phyloP scores from a whole-genome alignment of 2,113 vertebrate genomes.

The Percina caprodes region DNA sequence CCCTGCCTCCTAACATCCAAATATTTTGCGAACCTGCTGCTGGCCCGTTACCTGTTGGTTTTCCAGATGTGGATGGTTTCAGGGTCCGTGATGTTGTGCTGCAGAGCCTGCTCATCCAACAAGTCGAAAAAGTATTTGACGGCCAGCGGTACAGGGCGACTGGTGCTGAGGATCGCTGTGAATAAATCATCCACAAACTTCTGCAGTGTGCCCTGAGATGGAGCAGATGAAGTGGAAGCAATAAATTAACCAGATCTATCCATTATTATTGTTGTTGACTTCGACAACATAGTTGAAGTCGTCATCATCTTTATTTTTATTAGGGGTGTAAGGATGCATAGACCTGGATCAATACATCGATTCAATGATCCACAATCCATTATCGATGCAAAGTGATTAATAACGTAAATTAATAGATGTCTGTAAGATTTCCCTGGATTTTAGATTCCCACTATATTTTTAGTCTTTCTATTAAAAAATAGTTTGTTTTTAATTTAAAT shows the following conservation, averaged over 20 bases:
- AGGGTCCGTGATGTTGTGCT: slow-evolving; percentile 91
- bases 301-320: no score
- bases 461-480: no score
- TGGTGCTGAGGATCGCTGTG: slow-evolving; percentile 95
- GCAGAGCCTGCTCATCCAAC: slow-evolving; percentile 93
- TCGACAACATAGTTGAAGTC: no score
- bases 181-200: slow-evolving; percentile 98
- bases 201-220: slow-evolving; percentile 92
- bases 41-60: slow-evolving; percentile 91
- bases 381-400: no score
- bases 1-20: not conserved
- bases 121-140: slow-evolving; percentile 98
- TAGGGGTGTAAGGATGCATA: no score
- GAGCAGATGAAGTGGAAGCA: not conserved
- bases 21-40: not conserved
- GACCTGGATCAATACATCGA: no score
- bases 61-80: slow-evolving; percentile 99
- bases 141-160: slow-evolving; percentile 91
- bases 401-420: no score
- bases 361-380: no score
- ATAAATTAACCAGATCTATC: not conserved
- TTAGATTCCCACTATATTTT: no score
- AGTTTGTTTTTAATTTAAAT: no score
- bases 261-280: no score
- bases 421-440: no score